phyloP scores from a whole-genome alignment of 1,140 invertebrate genomes.

The Piezodorus guildinii region DNA sequence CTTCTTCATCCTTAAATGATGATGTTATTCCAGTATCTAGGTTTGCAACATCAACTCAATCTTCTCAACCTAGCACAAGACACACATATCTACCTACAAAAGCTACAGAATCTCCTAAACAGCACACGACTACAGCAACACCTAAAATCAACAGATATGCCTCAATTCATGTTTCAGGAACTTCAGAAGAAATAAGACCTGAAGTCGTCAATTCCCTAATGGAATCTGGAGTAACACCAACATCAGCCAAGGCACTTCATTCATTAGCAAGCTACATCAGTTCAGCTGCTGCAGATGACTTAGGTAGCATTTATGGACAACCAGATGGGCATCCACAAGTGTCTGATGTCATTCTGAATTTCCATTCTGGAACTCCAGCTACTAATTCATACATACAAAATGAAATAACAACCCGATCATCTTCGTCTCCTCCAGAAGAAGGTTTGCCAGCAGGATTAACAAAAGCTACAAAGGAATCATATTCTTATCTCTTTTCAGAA shows the following conservation, averaged over 20 bases:
- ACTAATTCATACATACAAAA: slow-evolving; percentile 16
- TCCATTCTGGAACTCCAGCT: slow-evolving; percentile 24
- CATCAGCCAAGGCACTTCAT: slow-evolving; percentile 49
- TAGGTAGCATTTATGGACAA: not conserved
- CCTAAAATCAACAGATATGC: slow-evolving; percentile 8
- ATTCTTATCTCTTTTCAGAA: slow-evolving; percentile 27
- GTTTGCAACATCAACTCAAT: not conserved
- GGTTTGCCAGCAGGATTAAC: slow-evolving; percentile 27
- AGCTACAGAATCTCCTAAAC: not conserved
- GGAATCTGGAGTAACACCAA: slow-evolving; percentile 17
- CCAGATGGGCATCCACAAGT: not conserved
- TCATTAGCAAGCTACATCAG: slow-evolving; percentile 46
- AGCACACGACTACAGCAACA: not conserved
- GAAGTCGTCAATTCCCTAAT: slow-evolving; percentile 24
- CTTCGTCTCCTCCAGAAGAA: slow-evolving; percentile 9
- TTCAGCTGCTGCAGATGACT: slow-evolving; percentile 6
- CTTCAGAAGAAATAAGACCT: slow-evolving; percentile 20
- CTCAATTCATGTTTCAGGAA: slow-evolving; percentile 3
- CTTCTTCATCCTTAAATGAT: too few species aligned
- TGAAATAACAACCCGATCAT: slow-evolving; percentile 7
- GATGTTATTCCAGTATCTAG: not conserved
- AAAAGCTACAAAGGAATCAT: slow-evolving; percentile 29
- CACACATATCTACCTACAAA: not conserved
- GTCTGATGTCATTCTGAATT: slow-evolving; percentile 22
- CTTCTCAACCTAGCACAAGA: not conserved